A percentile compares a stretch with the other conserved stretches of the same genome.
These are phyloP conservation scores for Carduelis carduelis DNA, from an alignment of 2,797 vertebrate genomes.

Conservation along the genomic window DNA sequence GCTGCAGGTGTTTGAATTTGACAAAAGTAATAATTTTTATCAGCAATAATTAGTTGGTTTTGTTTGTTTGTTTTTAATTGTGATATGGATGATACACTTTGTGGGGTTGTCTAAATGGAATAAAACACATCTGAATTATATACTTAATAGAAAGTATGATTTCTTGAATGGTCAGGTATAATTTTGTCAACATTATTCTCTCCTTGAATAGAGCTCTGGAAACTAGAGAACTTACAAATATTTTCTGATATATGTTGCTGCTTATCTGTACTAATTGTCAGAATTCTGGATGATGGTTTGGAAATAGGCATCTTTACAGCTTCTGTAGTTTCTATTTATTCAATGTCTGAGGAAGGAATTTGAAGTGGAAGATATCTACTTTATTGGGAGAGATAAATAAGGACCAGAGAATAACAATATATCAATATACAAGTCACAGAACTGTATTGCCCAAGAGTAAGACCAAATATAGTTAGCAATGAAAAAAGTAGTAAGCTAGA, in stretches of 20 bases:
- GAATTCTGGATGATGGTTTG: background rate
- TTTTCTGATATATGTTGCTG: background rate
- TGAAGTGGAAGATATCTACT: background rate
- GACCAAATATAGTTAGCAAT: background rate
- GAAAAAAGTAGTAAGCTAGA: background rate
- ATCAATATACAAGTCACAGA: background rate
- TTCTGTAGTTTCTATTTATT: background rate
- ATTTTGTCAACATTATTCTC: background rate
- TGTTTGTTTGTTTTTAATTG: background rate
- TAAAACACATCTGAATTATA: background rate
- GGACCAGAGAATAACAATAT: background rate
- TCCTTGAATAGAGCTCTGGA: background rate
- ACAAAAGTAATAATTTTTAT: background rate
- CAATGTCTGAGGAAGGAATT: background rate
- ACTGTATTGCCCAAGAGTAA: background rate
- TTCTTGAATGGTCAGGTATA: background rate
- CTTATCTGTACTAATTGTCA: background rate
- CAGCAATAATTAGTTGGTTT: background rate
- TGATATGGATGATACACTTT: background rate
- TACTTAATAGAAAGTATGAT: background rate
- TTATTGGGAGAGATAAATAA: background rate
- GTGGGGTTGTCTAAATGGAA: background rate
- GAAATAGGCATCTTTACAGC: background rate
- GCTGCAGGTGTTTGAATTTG: background rate
- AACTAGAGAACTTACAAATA: background rate